phyloP scores from a whole-genome alignment of 2,797 vertebrate genomes.

The Nyctibius grandis region DNA sequence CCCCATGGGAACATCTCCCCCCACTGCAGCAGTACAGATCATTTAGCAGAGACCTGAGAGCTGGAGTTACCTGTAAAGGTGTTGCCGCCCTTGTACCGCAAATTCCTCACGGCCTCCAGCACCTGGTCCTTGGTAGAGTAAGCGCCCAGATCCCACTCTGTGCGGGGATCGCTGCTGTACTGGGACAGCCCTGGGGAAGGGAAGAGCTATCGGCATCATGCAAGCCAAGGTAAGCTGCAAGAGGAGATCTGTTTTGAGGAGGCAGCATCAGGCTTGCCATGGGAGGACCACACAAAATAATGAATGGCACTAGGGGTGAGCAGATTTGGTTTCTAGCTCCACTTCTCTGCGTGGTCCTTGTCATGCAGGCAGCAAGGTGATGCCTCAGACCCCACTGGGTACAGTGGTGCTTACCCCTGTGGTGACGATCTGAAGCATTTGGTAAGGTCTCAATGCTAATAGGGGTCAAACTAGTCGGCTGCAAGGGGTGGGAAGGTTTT shows the following conservation, averaged over 20 bases:
- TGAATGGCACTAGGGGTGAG: not conserved
- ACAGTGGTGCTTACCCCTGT: rapidly evolving
- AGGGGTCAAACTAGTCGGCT: not conserved
- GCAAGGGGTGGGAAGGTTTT: not conserved
- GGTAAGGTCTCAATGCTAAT: not conserved
- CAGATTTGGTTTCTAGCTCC: not conserved
- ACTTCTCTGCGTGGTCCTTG: not conserved
- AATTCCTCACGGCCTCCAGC: slow-evolving; percentile 80
- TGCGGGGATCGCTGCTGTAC: slow-evolving; percentile 92
- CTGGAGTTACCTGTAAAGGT: slow-evolving; percentile 86
- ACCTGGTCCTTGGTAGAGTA: slow-evolving; percentile 82
- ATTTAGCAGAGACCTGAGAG: not conserved
- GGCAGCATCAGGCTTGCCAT: rapidly evolving
- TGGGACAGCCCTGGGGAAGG: slow-evolving; percentile 84
- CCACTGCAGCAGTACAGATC: too few species aligned
- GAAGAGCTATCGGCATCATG: not conserved
- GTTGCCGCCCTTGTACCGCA: slow-evolving; percentile 92
- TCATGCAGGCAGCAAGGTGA: rapidly evolving
- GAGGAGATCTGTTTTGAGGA: not conserved
- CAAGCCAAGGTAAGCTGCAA: not conserved
- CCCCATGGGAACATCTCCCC: not conserved
- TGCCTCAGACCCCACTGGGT: rapidly evolving
- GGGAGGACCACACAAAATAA: not conserved
- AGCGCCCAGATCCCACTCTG: slow-evolving; percentile 91
- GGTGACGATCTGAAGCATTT: not conserved